Percentiles rank a stretch among this genome's conserved stretches.
These are phyloP conservation scores for Leptinotarsa peninsularis DNA, from an alignment of 2,888 invertebrate genomes.

Conservation along the genomic window DNA sequence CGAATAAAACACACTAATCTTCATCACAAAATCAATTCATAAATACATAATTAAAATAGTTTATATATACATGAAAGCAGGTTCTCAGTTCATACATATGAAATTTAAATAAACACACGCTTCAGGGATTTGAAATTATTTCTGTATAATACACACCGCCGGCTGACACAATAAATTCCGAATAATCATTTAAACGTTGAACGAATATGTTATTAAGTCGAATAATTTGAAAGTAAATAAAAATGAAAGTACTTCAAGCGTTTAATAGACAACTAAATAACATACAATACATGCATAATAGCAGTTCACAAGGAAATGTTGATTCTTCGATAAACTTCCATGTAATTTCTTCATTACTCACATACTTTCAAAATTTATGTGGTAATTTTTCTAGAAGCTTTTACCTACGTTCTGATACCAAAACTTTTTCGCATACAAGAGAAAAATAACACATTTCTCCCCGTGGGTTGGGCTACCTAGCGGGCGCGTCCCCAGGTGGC, in stretches of 20 bases:
- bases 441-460: too few relatives aligned
- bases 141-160: conserved; percentile 5
- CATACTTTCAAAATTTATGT: too few relatives aligned
- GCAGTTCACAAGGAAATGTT: conserved; percentile 1
- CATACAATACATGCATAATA: conserved; percentile 7
- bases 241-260: conserved; percentile 22
- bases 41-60: conserved; percentile 15
- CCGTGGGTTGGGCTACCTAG: too few relatives aligned
- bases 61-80: conserved; percentile 14
- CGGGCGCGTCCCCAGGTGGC: too few relatives aligned
- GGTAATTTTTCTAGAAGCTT: too few relatives aligned
- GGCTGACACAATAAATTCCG: conserved; percentile 8
- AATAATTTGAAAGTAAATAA: conserved; percentile 19
- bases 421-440: too few relatives aligned
- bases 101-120: conserved; percentile 12
- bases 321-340: background rate
- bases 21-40: conserved; percentile 10
- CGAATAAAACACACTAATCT: background rate
- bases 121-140: conserved; percentile 12
- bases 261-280: conserved; percentile 19
- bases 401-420: too few relatives aligned
- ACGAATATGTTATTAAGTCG: conserved; percentile 26
- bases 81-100: conserved; percentile 11
- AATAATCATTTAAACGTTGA: conserved; percentile 19
- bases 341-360: background rate